Evolutionary conservation across 2,888 invertebrate genomes (phyloP).

Genomic region (Ellobium chinense): DNA sequence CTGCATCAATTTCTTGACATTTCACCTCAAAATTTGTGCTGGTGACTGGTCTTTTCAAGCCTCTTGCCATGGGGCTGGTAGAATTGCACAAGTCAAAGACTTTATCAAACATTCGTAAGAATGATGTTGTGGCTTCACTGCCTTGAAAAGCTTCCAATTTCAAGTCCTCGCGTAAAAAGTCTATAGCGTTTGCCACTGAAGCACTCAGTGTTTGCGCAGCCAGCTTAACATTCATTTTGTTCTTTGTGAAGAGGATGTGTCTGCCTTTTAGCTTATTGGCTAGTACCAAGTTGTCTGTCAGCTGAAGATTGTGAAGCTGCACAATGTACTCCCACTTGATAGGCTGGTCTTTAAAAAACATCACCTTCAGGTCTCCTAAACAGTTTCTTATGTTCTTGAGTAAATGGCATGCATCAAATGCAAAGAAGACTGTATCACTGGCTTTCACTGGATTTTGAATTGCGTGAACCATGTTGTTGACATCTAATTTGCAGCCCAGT

Average conservation of each 20-base stretch:
- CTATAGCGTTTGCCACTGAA: conserved; percentile 19
- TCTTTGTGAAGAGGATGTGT: neutral
- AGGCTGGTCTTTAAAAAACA: neutral
- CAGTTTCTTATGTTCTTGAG: conserved; percentile 20
- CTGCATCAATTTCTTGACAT: neutral
- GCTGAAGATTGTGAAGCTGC: conserved; percentile 1
- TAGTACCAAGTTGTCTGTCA: neutral
- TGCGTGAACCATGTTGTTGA: neutral
- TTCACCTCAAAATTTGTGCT: neutral
- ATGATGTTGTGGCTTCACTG: conserved; percentile 11
- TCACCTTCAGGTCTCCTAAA: neutral
- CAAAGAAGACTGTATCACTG: neutral
- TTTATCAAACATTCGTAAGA: neutral
- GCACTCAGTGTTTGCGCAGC: neutral
- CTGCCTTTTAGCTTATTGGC: conserved; percentile 21
- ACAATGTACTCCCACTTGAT: neutral
- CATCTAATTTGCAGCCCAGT: conserved; percentile 15
- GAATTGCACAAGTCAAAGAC: conserved; percentile 27
- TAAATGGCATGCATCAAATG: conserved; percentile 29
- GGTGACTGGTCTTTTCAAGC: conserved; percentile 11
- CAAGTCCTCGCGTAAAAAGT: conserved; percentile 5
- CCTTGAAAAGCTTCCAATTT: neutral
- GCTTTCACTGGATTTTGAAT: neutral
- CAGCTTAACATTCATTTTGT: conserved; percentile 25
- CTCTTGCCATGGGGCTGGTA: neutral